Percentiles rank a stretch among this genome's conserved stretches.
phyloP scores from a whole-genome alignment of 2,113 vertebrate species.

The Dasyprocta punctata region DNA sequence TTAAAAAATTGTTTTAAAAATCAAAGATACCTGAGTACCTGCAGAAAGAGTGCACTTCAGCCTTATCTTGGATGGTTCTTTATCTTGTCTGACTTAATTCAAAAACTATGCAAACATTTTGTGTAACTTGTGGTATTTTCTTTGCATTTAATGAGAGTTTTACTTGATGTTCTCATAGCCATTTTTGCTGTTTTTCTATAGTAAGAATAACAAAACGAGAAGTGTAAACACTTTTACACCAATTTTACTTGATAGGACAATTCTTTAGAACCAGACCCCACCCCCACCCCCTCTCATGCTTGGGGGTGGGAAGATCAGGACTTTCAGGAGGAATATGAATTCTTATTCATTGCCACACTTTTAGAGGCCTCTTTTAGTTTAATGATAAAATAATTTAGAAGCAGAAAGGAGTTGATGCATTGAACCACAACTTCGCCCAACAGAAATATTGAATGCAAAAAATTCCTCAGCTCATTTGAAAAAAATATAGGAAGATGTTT shows the following conservation, averaged over 20 bases:
- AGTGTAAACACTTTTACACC: background rate
- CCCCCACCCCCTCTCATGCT: background rate
- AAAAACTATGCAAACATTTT: conserved; percentile 11
- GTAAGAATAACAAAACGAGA: conserved; percentile 47
- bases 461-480: conserved; percentile 11
- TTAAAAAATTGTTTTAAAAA: background rate
- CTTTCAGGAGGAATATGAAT: background rate
- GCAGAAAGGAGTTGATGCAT: background rate
- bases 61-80: conserved; percentile 46
- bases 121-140: background rate
- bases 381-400: conserved; percentile 37
- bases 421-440: background rate
- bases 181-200: conserved; percentile 44
- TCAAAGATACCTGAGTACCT: conserved; percentile 7
- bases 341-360: background rate
- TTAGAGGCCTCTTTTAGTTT: background rate
- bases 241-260: conserved; percentile 25
- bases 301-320: background rate
- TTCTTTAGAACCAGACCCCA: background rate
- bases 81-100: conserved; percentile 47
- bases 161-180: conserved; percentile 50
- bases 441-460: background rate
- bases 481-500: background rate
- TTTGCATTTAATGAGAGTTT: conserved; percentile 30
- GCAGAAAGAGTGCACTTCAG: conserved; percentile 32